A percentile compares a stretch with the other conserved stretches of the same genome.
Conservation (phyloP, 2,888 invertebrate species). For the Pecten maximus region DNA sequence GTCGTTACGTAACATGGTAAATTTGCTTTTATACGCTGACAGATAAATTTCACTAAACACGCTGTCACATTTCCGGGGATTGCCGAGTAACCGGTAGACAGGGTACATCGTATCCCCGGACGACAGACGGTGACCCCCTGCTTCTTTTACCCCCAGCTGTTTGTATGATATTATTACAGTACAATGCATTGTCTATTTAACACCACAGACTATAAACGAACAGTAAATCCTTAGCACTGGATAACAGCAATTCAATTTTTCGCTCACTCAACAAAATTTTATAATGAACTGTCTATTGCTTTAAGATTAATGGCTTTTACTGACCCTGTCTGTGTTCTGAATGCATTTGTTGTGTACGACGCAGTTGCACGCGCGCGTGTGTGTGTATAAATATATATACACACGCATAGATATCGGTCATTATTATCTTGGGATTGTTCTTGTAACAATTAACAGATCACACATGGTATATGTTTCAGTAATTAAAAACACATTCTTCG, state of each 20-base stretch:
- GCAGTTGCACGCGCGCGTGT: neutral
- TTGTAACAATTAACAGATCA: neutral
- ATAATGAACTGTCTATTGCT: neutral
- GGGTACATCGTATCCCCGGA: neutral
- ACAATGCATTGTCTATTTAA: neutral
- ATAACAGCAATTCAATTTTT: neutral
- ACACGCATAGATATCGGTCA: neutral
- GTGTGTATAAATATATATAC: neutral
- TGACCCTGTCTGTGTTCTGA: neutral
- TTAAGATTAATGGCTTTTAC: neutral
- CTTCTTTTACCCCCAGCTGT: conserved; percentile 6
- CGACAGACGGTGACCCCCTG: conserved; percentile 5
- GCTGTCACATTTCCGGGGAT: neutral
- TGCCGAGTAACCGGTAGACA: neutral
- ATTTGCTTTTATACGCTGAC: neutral
- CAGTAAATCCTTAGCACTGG: neutral
- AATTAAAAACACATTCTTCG: neutral
- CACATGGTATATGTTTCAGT: neutral
- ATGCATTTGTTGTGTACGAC: neutral
- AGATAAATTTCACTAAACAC: conserved; percentile 6
- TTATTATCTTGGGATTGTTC: neutral
- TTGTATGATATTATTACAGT: neutral
- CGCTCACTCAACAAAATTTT: neutral
- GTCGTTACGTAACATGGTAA: neutral
- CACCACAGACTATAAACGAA: neutral